Evolutionary conservation across 2,797 vertebrate genomes (phyloP), one percentile per base, ranked within the genome.

Genomic region (Lemur catta): DNA sequence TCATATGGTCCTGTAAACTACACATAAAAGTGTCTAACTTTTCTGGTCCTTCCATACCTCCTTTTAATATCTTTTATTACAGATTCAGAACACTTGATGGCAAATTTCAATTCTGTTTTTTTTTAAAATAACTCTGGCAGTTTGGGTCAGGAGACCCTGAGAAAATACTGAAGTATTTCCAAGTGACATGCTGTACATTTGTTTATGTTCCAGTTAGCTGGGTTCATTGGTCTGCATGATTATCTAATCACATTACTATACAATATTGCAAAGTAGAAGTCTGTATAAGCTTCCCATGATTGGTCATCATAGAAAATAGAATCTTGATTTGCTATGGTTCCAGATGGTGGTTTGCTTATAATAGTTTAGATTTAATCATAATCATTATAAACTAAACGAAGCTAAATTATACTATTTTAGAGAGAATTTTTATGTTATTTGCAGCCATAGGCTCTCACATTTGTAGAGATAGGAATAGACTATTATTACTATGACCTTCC

Each of bases 281-380:
- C 91, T 96, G 52, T 28, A 82, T 71, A 72, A 97, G 61, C 94
- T 95, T 92, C 59, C 89, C 74, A 43, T 93, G 20, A 96, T 93
- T 97, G 95, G 52, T 87, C 95, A 94, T 95, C 50, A 91, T 46
- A 95, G 69, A 97, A 98, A 97, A 96, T 93, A 97, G 20, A 96
- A 94, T 94, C 94, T 89, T 94, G 69, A 67, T 96, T 98, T 97
- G 84, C 91, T 78, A 0, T 94, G 28, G 13, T 95, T 98, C 94
- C 96, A 96, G 92, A 97, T 97, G 93, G 87, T 94, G 57, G 59
- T 95, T 95, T 96, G 89, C 82, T 97, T 96, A 85, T 97, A 95
- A 97, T 95, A 93, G 96, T 96, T 94, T 92, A 93, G 87, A 96
- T 96, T 96, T 93, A 97, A 97, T 97, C 78, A 94, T 91, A 61